Evolutionary conservation across 64 coral and sea anemone species (phyloP).

Genomic region (Porites lutea): DNA sequence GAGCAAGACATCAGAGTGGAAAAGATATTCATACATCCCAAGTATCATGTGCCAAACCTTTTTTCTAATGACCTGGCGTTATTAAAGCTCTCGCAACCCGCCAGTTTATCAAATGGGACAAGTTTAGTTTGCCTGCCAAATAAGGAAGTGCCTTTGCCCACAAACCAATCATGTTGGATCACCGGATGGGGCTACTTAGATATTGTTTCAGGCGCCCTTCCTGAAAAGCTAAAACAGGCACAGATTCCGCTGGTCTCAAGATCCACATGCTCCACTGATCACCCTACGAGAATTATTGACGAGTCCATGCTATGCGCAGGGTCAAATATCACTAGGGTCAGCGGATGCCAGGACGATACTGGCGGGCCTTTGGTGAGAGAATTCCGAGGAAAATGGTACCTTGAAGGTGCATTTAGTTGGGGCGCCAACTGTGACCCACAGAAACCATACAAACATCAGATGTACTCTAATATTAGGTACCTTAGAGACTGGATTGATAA

Average conservation of each 20-base stretch:
- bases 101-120: neutral
- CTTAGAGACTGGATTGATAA: conserved; percentile 21
- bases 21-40: conserved; percentile 41
- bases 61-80: conserved; percentile 59
- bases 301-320: conserved; percentile 50
- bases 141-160: neutral
- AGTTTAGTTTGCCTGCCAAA: conserved; percentile 39
- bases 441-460: conserved; percentile 29
- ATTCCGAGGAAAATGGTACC: conserved; percentile 51
- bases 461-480: conserved; percentile 60
- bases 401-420: conserved; percentile 53
- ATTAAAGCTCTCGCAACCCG: conserved; percentile 24
- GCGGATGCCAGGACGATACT: conserved; percentile 34
- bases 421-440: conserved; percentile 27
- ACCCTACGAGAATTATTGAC: conserved; percentile 15
- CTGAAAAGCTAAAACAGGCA: conserved; percentile 22
- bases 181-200: conserved; percentile 30
- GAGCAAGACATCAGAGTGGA: conserved; percentile 39
- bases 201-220: neutral
- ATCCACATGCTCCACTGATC: conserved; percentile 13
- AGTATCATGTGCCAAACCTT: conserved; percentile 14
- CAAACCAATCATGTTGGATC: conserved; percentile 24
- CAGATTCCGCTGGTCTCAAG: conserved; percentile 22
- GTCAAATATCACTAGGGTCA: neutral
- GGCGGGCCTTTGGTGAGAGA: conserved; percentile 53